Evolutionary conservation across 1,140 invertebrate species (phyloP).

Genomic region (Drosophila parabipectinata): DNA sequence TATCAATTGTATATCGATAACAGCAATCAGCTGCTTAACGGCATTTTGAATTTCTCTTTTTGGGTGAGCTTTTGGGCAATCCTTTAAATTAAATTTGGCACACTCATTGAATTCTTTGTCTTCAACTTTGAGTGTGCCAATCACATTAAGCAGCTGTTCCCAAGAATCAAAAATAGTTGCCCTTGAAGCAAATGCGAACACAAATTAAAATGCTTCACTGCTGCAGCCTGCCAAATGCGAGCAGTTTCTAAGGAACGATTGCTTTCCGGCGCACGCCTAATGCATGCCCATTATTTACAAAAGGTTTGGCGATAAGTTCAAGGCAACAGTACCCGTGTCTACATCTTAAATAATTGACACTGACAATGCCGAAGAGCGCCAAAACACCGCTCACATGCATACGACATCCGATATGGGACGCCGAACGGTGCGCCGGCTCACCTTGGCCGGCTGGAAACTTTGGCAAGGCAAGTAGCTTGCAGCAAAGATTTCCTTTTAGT

Average conservation of each 20-base stretch:
- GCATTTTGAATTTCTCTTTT: neutral
- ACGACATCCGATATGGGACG: conserved; percentile 58
- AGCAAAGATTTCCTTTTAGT: conserved; percentile 74
- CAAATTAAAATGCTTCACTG: conserved; percentile 2
- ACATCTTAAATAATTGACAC: conserved; percentile 49
- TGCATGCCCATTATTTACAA: conserved; percentile 50
- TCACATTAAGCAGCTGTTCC: conserved; percentile 34
- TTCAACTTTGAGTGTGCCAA: conserved; percentile 3
- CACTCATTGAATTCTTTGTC: neutral
- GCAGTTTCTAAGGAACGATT: conserved; percentile 42
- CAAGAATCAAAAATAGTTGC: conserved; percentile 41
- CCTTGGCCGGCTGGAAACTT: conserved; percentile 63
- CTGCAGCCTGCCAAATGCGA: conserved; percentile 41
- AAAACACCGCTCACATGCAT: conserved; percentile 63
- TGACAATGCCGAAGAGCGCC: conserved; percentile 58
- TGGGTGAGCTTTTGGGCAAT: neutral
- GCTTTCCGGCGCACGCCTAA: conserved; percentile 44
- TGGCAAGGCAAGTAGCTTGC: conserved; percentile 66
- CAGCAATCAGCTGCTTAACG: neutral
- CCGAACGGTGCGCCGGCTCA: conserved; percentile 48
- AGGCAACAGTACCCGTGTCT: conserved; percentile 30
- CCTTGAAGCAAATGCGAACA: conserved; percentile 36
- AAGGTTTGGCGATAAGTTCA: conserved; percentile 64
- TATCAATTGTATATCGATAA: neutral
- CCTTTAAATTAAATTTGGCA: neutral